Base-by-base conservation (phyloP, 2,888 invertebrate species). In the Drosophila hawaiiensis region DNA sequence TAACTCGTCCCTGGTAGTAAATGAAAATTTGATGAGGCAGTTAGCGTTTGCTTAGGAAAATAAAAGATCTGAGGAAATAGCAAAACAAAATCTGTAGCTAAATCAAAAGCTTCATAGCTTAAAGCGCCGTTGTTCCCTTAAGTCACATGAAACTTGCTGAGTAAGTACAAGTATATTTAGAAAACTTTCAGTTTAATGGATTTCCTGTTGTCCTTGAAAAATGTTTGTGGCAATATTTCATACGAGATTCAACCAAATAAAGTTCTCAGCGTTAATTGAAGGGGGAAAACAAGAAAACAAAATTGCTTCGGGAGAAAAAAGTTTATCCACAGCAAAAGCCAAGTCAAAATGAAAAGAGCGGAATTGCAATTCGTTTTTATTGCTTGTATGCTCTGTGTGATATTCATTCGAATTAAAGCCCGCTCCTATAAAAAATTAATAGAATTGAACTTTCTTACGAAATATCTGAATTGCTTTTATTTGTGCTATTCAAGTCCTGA, bases 21-120 rank as follows among this genome's bases (percentile, higher is more conserved):
- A 83, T 82, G 39, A 68, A 78, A 84, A 55, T 68, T 78, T 82
- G 68, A 80, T 82, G 54, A 66, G 67, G 39, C 54, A 29, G 41
- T 66, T 55, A 68, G 43, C 16, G 49, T 53, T 41, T 62, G 55
- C 19, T 19, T 19, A 3, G 37, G 1, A 37, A 16, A 12, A 14
- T 25, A 5, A n/a, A 14, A 12, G 4, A 29, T 14, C 37, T 37
- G 25, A 25, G 37, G 6, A 22, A 12, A 14, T 47, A n/a, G 14
- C 14, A 4, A 39, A 28, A 41, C 14, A 56, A 54, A 31, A 33
- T 43, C 19, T 16, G 3, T 14, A 47, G 47, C 19, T 33, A 25
- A 14, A 29, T 28, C 35, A 65, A 49, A 70, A 70, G 54, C 49
- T 49, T 1, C 22, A 37, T 12, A 4, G 47, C 35, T 56, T 37